Percentiles rank a stretch among this genome's conserved stretches.
Conservation (phyloP, 2,797 vertebrate genomes). For the Linurgus olivaceus region DNA sequence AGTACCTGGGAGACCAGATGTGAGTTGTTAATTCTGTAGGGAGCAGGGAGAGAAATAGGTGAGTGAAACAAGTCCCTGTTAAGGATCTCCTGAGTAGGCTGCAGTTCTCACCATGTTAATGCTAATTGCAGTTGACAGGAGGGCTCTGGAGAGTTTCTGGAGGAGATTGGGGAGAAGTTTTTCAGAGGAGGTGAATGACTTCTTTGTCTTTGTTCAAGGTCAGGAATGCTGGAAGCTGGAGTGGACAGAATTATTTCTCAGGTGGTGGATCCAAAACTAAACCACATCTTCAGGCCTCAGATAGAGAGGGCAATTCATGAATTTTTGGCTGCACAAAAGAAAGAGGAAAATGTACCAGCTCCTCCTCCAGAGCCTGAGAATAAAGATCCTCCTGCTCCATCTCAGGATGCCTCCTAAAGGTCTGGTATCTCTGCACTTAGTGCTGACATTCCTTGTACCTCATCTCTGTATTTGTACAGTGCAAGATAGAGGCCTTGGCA, state of each 20-base stretch:
- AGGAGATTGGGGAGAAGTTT: conserved; percentile 39
- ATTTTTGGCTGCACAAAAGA: conserved; percentile 84
- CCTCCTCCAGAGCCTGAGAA: conserved; percentile 82
- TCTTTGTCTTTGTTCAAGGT: conserved; percentile 87
- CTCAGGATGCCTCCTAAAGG: conserved; percentile 88
- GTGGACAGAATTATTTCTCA: conserved; percentile 96
- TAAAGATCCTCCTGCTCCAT: conserved; percentile 79
- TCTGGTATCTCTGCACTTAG: conserved; percentile 22
- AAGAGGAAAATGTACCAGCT: conserved; percentile 80
- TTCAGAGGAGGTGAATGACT: conserved; percentile 47
- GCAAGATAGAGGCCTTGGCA: neutral
- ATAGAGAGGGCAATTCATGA: conserved; percentile 94
- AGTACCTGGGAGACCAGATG: conserved; percentile 51
- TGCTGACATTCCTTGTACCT: neutral
- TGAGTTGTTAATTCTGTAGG: conserved; percentile 35
- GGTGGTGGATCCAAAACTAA: conserved; percentile 89
- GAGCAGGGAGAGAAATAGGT: conserved; percentile 24
- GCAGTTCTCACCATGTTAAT: conserved; percentile 32
- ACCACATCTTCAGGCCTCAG: conserved; percentile 91
- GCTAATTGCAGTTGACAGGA: conserved; percentile 61
- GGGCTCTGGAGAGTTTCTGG: conserved; percentile 31
- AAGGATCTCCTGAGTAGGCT: conserved; percentile 43
- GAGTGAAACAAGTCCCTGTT: conserved; percentile 32
- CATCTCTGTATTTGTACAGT: neutral
- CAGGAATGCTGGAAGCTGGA: conserved; percentile 91